Percentiles rank a stretch among this genome's conserved stretches.
Conservation (phyloP, 92 coral and sea anemone species). For the Virgularia gustaviana region DNA sequence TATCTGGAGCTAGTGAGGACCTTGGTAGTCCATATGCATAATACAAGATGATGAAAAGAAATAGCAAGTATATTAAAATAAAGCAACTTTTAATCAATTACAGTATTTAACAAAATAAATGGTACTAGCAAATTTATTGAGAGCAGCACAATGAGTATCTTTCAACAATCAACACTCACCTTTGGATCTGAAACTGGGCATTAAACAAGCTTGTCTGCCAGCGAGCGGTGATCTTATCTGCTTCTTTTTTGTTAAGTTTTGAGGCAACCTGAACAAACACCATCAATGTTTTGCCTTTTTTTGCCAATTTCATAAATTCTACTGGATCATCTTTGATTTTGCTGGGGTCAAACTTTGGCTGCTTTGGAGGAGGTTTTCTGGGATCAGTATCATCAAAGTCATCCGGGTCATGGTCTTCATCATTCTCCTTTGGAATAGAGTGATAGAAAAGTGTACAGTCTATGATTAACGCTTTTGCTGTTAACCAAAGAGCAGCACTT, state of each 20-base stretch:
- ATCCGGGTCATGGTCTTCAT: slow-evolving; percentile 75
- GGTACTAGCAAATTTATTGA: no score
- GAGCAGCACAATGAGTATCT: no score
- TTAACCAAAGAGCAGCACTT: no score
- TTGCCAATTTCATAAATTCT: slow-evolving; percentile 67
- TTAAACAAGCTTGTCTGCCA: slow-evolving; percentile 90
- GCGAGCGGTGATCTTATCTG: slow-evolving; percentile 70
- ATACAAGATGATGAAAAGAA: not conserved
- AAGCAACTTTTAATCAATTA: no score
- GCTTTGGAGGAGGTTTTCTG: slow-evolving; percentile 69
- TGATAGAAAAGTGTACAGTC: not conserved
- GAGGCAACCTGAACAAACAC: slow-evolving; percentile 75
- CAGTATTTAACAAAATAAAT: no score
- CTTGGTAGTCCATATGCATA: not conserved
- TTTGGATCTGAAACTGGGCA: slow-evolving; percentile 88
- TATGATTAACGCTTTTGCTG: no score
- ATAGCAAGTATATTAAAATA: not conserved
- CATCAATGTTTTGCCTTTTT: slow-evolving; percentile 90
- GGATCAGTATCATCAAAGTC: slow-evolving; percentile 97
- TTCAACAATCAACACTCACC: no score
- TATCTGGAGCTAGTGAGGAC: no score
- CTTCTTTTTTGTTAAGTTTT: slow-evolving; percentile 62
- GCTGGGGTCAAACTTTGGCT: slow-evolving; percentile 74
- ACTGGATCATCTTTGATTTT: slow-evolving; percentile 76
- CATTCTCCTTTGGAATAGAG: slow-evolving; percentile 62